Evolutionary conservation across 2,888 invertebrate species (phyloP), one percentile per base, ranked within the genome.

Genomic region (Monochamus alternatus): DNA sequence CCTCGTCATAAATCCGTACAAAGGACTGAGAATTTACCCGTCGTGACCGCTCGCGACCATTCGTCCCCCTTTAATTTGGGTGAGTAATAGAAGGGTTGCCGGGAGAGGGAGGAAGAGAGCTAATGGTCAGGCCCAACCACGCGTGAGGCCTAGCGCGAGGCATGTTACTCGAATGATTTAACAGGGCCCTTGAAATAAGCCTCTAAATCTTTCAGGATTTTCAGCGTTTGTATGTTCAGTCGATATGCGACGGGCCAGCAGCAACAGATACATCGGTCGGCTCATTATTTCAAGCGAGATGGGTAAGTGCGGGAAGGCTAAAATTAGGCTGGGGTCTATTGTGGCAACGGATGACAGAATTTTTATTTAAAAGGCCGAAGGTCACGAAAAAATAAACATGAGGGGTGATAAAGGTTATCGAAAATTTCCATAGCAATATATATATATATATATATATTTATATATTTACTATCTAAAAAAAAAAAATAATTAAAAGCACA

Each of bases 141-240:
- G 47, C 51, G 47, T 51, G 44, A 65, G 47, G 47, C 30, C 30
- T 65, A 12, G 47, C 31, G 30, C 22, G 47, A 47, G 47, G 47
- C 30, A 31, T 22, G 30, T 65, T 65, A 65, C 47, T 65, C 64
- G 47, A 65, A 65, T 65, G 64, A 63, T 65, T 65, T 65, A 65
- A 30, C 64, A 44, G 31, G 47, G 47, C 66, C 55, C 55, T 38
- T n/a, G n/a, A 55, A 66, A 66, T 55, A 66, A 66, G 31, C 66
- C 66, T 10, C 22, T 66, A 66, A 66, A 66, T 66, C 66, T 52
- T 66, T 52, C 52, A 66, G 66, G 32, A 66, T 66, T 55, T 55
- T 52, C 66, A 22, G 52, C 32, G 66, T 14, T 38, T 66, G 31
- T 44, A 65, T 66, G 52, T 55, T 55, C 66, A 55, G 52, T 55